Base-by-base conservation (phyloP, 2,888 invertebrate species). In the Eurytoma adleriae region DNA sequence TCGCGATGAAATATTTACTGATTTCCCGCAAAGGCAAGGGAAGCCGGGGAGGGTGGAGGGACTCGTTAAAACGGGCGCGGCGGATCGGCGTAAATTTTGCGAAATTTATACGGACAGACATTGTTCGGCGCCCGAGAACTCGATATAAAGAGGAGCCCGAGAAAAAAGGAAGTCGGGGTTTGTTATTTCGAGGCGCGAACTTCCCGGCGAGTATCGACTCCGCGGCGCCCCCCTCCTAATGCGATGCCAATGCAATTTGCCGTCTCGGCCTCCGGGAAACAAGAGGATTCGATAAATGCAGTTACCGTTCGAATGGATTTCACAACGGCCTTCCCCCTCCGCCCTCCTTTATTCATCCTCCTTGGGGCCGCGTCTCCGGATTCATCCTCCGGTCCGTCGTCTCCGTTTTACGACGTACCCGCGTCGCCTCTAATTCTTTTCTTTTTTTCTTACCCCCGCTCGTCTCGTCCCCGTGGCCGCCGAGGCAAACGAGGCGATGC, bases 201-300 rank as follows among this genome's bases (percentile, higher is more conserved):
- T 57, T 16, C 7, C 52, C 30, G 61, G 40, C 18, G 50, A 56
- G 61, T 74, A 81, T 71, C 66, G 81, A 79, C 75, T 78, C 56
- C 62, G 18, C 66, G 30, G 54, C 24, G 24, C 24, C 64, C 72
- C 59, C 54, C 16, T 20, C 18, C 59, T 67, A 71, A 75, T 75
- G 78, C 76, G 71, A 83, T 79, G 79, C 71, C 82, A 77, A 79
- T 83, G 82, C 78, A 79, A 78, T 83, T 83, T 78, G 75, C 76
- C 72, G 73, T 56, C 74, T n/a, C 57, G 54, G 62, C 14, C 40
- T 3, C 20, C 20, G 57, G 18, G 71, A 78, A 82, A 79, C 75
- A 82, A 70, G 64, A 24, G 73, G 69, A 80, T 78, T 75, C 73
- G 64, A 82, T 80, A 80, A 80, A 71, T 80, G 78, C 59, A 80